These are phyloP conservation scores for Didymodactylos carnosus DNA, from an alignment of 2,888 invertebrate species.

Conservation along the genomic window DNA sequence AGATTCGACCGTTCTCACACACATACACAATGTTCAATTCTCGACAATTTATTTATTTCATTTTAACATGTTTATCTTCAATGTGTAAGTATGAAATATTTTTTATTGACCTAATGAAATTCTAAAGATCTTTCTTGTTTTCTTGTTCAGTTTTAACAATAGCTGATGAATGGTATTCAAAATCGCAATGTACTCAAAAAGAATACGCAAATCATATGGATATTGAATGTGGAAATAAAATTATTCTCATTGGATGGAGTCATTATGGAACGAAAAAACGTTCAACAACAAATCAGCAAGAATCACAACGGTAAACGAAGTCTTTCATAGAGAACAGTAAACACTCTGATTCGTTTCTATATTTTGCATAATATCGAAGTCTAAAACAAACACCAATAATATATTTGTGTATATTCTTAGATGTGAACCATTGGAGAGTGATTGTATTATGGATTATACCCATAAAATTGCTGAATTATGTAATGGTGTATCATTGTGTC, in stretches of 20 bases:
- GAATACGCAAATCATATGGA: background rate
- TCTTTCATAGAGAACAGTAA: too few species aligned
- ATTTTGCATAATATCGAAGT: background rate
- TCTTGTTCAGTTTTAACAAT: background rate
- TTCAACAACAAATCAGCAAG: background rate
- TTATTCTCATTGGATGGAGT: constrained; percentile 10
- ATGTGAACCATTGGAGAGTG: background rate
- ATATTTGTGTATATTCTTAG: too few species aligned
- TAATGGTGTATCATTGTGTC: constrained; percentile 4
- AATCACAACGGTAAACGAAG: background rate
- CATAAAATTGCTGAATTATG: constrained; percentile 13
- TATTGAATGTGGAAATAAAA: constrained; percentile 3
- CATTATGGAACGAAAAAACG: constrained; percentile 5
- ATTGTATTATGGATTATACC: constrained; percentile 13
- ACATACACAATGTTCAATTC: too few species aligned
- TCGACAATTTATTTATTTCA: too few species aligned
- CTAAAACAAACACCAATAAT: background rate
- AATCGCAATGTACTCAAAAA: background rate
- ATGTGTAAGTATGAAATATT: too few species aligned
- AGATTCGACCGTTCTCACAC: too few species aligned
- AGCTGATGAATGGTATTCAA: background rate
- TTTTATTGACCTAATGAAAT: too few species aligned
- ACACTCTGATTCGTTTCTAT: background rate
- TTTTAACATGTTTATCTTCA: too few species aligned
- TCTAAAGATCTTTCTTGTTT: too few species aligned